Conservation (phyloP, 2,113 vertebrate species). For the Polypterus senegalus region DNA sequence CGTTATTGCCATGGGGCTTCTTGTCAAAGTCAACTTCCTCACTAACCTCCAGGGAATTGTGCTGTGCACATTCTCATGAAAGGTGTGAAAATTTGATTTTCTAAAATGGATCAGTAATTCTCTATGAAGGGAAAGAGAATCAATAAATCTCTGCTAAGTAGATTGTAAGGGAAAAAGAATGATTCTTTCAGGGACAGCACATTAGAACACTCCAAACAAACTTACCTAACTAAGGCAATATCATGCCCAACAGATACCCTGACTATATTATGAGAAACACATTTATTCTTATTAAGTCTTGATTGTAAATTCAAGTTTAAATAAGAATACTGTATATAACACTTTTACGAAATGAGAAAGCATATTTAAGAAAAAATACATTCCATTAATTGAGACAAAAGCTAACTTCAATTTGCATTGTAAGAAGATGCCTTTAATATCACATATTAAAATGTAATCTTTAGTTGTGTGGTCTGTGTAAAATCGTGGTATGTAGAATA, state of each 20-base stretch:
- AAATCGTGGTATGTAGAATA: too few species aligned
- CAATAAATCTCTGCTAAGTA: slow-evolving; percentile 99
- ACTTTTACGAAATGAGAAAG: too few species aligned
- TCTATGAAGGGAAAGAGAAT: slow-evolving; percentile 84
- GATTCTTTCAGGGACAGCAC: slow-evolving; percentile 85
- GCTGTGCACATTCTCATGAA: slow-evolving; percentile 75
- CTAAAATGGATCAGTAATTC: slow-evolving; percentile 99
- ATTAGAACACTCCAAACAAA: slow-evolving; percentile 89
- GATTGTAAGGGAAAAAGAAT: slow-evolving; percentile 80
- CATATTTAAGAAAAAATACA: too few species aligned
- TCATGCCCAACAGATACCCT: slow-evolving; percentile 70
- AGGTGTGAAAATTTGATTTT: slow-evolving; percentile 99
- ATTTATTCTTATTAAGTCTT: too few species aligned
- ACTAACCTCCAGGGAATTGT: slow-evolving; percentile 60
- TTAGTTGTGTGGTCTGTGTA: too few species aligned
- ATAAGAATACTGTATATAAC: too few species aligned
- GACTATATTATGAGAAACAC: slow-evolving; percentile 27
- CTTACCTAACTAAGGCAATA: slow-evolving; percentile 78
- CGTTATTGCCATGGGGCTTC: slow-evolving; percentile 44
- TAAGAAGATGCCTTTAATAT: too few species aligned
- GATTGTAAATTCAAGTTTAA: too few species aligned
- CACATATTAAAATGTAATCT: too few species aligned
- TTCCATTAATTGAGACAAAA: too few species aligned
- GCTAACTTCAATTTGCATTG: too few species aligned
- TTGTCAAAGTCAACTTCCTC: slow-evolving; percentile 82